Evolutionary conservation across 2,797 vertebrate species (phyloP).

Genomic region (Apogon talboti): DNA sequence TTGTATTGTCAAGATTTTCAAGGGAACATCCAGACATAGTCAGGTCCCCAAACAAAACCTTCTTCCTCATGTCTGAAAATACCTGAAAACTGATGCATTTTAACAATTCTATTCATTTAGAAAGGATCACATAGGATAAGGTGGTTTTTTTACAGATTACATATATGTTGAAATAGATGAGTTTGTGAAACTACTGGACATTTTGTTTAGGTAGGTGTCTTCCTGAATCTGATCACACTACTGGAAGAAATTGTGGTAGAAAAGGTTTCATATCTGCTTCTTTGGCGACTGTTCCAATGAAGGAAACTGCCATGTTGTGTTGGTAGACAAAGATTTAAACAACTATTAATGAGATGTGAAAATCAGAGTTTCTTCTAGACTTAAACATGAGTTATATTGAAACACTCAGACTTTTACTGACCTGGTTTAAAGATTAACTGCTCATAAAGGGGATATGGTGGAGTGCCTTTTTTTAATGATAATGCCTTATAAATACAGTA

Average conservation of each 20-base stretch:
- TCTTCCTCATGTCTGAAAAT: neutral
- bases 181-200: neutral
- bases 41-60: neutral
- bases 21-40: neutral
- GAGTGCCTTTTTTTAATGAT: conserved; percentile 51
- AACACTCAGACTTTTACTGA: conserved; percentile 12
- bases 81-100: neutral
- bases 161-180: neutral
- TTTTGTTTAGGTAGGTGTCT: neutral
- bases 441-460: neutral
- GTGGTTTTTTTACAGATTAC: neutral
- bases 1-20: neutral
- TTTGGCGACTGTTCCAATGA: conserved; percentile 6
- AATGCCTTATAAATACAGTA: conserved; percentile 23
- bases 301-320: conserved; percentile 15
- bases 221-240: conserved; percentile 10
- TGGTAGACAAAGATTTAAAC: neutral
- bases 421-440: neutral
- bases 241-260: neutral
- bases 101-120: neutral
- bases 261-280: conserved; percentile 3
- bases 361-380: conserved; percentile 1
- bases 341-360: neutral
- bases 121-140: neutral
- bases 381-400: conserved; percentile 17